These are phyloP conservation scores for Pseudococcus longispinus DNA, from an alignment of 2,888 invertebrate species.

Conservation along the genomic window DNA sequence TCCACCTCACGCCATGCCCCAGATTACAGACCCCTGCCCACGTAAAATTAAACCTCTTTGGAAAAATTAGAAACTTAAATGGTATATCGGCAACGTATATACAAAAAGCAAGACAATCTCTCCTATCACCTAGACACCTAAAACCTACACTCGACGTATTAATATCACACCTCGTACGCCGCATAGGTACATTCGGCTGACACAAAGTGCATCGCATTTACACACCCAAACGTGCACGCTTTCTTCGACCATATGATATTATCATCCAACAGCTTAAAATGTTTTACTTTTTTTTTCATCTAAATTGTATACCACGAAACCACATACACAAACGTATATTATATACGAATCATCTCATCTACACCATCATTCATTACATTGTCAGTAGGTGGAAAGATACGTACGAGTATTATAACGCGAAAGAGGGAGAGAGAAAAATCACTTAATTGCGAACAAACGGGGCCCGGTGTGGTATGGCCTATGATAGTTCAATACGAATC, in stretches of 20 bases:
- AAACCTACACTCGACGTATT: conserved; percentile 28
- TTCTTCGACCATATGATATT: conserved; percentile 1
- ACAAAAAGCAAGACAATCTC: background rate
- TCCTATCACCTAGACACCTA: background rate
- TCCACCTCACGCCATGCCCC: background rate
- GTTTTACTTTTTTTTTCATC: background rate
- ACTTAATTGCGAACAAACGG: background rate
- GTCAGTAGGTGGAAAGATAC: conserved; percentile 1
- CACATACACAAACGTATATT: background rate
- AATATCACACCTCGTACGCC: conserved; percentile 16
- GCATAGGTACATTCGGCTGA: background rate
- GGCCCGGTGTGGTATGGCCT: background rate
- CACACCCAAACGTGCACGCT: conserved; percentile 6
- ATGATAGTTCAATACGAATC: background rate
- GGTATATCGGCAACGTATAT: background rate
- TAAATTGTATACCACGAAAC: background rate
- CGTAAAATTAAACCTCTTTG: background rate
- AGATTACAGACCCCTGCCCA: background rate
- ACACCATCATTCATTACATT: conserved; percentile 9
- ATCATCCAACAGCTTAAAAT: conserved; percentile 4
- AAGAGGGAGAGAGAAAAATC: background rate
- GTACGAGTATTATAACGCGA: background rate
- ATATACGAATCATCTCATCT: background rate
- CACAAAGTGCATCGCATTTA: background rate
- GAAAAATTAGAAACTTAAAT: conserved; percentile 10